Evolutionary conservation across 1,140 invertebrate species (phyloP).

Genomic region (Batillaria attramentaria): DNA sequence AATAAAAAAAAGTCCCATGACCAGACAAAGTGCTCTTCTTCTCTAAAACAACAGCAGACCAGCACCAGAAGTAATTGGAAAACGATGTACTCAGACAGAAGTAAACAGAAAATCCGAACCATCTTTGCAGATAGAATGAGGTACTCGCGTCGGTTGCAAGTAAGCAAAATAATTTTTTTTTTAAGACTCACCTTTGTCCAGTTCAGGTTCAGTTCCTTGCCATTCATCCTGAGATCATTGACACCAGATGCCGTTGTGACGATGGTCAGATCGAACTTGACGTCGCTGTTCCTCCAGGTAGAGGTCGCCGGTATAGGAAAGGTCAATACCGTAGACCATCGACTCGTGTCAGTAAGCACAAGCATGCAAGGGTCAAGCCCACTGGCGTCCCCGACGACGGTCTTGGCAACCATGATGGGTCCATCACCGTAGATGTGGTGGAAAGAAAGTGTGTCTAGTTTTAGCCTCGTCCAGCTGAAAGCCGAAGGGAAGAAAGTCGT

Average conservation of each 20-base stretch:
- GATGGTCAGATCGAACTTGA: background rate
- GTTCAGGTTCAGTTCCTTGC: background rate
- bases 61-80: background rate
- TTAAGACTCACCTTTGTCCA: slow-evolving; percentile 1
- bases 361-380: slow-evolving; percentile 16
- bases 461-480: background rate
- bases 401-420: background rate
- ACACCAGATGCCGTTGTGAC: background rate
- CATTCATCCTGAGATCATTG: background rate
- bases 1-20: too few relatives aligned
- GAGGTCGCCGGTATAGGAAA: background rate
- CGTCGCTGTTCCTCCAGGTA: background rate
- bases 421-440: background rate
- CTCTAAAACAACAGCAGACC: too few relatives aligned
- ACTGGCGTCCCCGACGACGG: background rate
- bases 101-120: background rate
- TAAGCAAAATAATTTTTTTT: background rate
- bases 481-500: background rate
- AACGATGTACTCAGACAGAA: background rate
- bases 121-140: background rate
- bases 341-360: background rate
- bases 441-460: background rate
- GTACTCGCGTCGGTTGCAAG: background rate
- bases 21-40: too few relatives aligned
- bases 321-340: background rate